Evolutionary conservation across 2,797 vertebrate species (phyloP).

Genomic region (Sus cebifrons): DNA sequence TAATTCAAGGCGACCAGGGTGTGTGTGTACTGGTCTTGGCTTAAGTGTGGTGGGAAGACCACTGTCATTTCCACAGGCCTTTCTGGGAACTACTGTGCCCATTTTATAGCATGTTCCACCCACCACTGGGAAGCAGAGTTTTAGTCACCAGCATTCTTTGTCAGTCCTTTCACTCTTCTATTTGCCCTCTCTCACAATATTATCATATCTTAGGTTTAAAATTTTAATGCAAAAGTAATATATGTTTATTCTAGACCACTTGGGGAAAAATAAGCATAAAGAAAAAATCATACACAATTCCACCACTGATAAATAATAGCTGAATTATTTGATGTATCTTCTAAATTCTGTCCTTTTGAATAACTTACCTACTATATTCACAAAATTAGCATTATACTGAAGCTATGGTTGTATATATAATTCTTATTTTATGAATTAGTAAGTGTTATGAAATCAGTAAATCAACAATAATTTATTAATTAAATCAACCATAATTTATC

Average conservation of each 20-base stretch:
- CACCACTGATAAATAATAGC: not conserved
- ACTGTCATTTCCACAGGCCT: not conserved
- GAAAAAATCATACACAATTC: not conserved
- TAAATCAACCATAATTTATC: not conserved
- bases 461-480: not conserved
- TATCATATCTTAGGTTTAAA: not conserved
- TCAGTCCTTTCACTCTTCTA: not conserved
- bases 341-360: slow-evolving; percentile 31
- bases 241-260: not conserved
- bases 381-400: slow-evolving; percentile 23
- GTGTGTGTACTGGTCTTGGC: not conserved
- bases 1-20: not conserved
- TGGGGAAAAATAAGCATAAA: slow-evolving; percentile 27
- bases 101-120: not conserved
- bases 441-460: not conserved
- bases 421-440: slow-evolving; percentile 11
- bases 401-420: slow-evolving; percentile 19
- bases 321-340: slow-evolving; percentile 14
- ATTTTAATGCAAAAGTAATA: slow-evolving; percentile 41
- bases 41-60: not conserved
- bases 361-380: slow-evolving; percentile 33
- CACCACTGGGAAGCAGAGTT: not conserved
- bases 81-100: not conserved
- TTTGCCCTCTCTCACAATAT: not conserved
- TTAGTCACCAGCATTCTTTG: not conserved